Conservation (phyloP, 2,888 invertebrate species). For the Prosapia bicincta region DNA sequence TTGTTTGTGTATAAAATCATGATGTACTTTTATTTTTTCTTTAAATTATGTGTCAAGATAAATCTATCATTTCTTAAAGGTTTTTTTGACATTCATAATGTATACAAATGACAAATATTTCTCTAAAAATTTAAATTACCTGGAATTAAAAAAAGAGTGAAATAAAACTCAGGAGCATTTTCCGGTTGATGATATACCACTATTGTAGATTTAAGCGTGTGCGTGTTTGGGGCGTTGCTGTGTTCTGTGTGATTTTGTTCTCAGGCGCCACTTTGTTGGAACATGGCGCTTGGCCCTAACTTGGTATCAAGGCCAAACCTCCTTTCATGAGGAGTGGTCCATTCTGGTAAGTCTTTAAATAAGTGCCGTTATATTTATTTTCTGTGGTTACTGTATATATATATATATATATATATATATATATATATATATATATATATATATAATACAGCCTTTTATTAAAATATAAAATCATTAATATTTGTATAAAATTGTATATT, state of each 20-base stretch:
- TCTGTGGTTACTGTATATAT: neutral
- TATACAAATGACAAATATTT: neutral
- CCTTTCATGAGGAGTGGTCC: neutral
- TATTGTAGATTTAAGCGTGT: neutral
- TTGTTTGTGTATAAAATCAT: neutral
- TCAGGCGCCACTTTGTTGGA: constrained; percentile 2
- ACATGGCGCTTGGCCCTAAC: neutral
- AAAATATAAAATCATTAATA: neutral
- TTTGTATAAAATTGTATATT: neutral
- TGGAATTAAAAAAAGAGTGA: neutral
- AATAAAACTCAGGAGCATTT: constrained; percentile 27
- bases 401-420: too few relatives aligned
- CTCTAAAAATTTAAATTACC: neutral
- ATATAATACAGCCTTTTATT: too few relatives aligned
- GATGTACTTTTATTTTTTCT: too few relatives aligned
- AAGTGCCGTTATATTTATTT: neutral
- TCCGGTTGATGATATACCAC: constrained; percentile 8
- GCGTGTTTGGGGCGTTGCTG: constrained; percentile 18
- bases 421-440: too few relatives aligned
- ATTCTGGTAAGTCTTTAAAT: neutral
- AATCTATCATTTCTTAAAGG: too few relatives aligned
- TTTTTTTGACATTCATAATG: neutral
- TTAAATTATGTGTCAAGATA: neutral
- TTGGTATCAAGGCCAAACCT: neutral
- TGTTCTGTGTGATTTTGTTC: constrained; percentile 9